Conservation (phyloP, 2,888 invertebrate species). For the Tyria jacobaeae region DNA sequence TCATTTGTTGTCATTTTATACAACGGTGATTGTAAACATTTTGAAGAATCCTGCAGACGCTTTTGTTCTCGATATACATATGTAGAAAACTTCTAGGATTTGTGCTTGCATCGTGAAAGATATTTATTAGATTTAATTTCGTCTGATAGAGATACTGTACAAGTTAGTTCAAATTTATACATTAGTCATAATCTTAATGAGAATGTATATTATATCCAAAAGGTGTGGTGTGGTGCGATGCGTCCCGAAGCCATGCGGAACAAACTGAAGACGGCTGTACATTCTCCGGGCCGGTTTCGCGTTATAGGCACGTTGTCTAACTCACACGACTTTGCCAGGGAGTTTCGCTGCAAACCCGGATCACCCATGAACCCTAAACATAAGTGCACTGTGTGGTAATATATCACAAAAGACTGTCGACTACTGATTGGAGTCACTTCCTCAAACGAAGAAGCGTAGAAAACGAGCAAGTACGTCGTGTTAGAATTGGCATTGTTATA, state of each 20-base stretch:
- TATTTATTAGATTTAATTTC: too few relatives aligned
- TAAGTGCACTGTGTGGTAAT: constrained; percentile 93
- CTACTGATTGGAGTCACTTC: neutral
- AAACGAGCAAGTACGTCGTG: neutral
- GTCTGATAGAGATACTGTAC: too few relatives aligned
- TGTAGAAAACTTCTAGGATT: too few relatives aligned
- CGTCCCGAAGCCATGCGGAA: constrained; percentile 93
- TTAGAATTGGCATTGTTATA: too few relatives aligned
- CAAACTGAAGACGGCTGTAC: constrained; percentile 93
- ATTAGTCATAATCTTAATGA: neutral
- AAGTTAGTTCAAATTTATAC: neutral
- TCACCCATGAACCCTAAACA: constrained; percentile 92
- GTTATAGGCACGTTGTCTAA: constrained; percentile 93
- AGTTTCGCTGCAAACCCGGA: constrained; percentile 90
- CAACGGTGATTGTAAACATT: too few relatives aligned
- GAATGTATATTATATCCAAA: constrained; percentile 23
- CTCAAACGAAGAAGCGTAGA: neutral
- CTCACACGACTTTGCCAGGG: constrained; percentile 91
- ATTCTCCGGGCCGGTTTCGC: constrained; percentile 93
- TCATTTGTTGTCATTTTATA: too few relatives aligned
- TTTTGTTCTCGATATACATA: too few relatives aligned
- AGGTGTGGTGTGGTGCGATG: constrained; percentile 94
- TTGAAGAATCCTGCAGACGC: too few relatives aligned
- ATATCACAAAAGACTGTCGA: constrained; percentile 56
- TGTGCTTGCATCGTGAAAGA: too few relatives aligned